Evolutionary conservation across 2,797 vertebrate genomes (phyloP), one percentile per base, ranked within the genome.

Genomic region (Eidolon dupreanum): DNA sequence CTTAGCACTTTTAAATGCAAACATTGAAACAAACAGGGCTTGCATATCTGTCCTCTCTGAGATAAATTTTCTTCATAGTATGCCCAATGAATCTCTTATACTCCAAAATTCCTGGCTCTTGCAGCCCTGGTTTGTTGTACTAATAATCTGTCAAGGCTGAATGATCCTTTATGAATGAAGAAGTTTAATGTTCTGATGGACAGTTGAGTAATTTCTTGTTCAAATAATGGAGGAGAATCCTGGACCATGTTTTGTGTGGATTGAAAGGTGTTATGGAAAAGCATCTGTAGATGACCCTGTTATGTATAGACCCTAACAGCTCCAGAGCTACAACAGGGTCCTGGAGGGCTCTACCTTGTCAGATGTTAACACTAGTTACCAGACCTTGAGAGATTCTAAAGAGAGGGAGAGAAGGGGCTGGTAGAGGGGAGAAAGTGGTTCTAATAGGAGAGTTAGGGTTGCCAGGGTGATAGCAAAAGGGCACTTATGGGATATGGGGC

Each of bases 1-100:
- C 5, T 43, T 51, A 68, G 28, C 2, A n/a, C 55, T 97, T 97
- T 79, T n/a, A 89, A 93, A 71, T 10, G 6, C 53, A 71, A 77
- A 49, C 85, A 81, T 61, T 78, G 49, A 94, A 95, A 83, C 81
- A 96, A 90, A 79, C 9, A 59, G 13, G n/a, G 8, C 26, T 61
- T 78, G 16, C 6, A 43, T 71, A 75, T 86, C 41, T 93, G 8
- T 88, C 26, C 12, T 90, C 73, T 68, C 31, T 59, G 20, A 65
- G 65, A 78, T 20, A 8, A 63, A 68, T 36, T 83, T 53, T 77
- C 49, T 93, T 78, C 41, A 43, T 13, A 10, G 59, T 88, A 79
- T 43, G 1, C 16, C 16, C 77, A 95, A 9, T 22, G 16, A 95
- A 73, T 24, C n/a, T 85, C 61, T 93, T 55, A 88, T 28, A 87